Base-by-base conservation (phyloP, 2,888 invertebrate species). In the Eurytoma adleriae region DNA sequence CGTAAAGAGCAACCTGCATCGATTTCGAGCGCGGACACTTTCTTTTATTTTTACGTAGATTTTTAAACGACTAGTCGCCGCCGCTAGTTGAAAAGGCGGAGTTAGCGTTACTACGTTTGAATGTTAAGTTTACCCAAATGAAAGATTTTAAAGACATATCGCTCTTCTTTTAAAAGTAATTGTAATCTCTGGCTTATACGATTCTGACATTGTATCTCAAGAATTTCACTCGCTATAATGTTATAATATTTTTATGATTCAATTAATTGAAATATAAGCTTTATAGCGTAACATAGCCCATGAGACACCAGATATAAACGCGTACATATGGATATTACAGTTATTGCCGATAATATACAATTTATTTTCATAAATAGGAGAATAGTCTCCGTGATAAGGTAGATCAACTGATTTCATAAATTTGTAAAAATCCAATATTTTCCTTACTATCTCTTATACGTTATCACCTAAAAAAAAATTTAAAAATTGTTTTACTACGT, bases 51-150 rank as follows among this genome's bases (percentile, higher is more conserved):
- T 74, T 30, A 30, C 30, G 30, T 30, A 30, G 30, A 30, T 30
- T 73, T 40, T 68, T 7, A 61, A 66, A 61, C 16, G 27, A 13
- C 52, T 30, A 13, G 59, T 67, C 52, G 18, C 4, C 64, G 30
- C 40, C 4, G 30, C 30, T 52, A 30, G 61, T 61, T 54, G 62
- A 52, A 69, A 24, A 67, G 48, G 12, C 27, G 48, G 61, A 50
- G 12, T 59, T 62, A 10, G 50, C 16, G 5, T n/a, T n/a, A 52
- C 18, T 52, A 16, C 68, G 72, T 78, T 78, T 78, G 68, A 73
- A 78, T 72, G 78, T 61, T 67, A 68, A 78, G 71, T 57, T 50
- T 16, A 54, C 59, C 2, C 62, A 50, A 13, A 54, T 2, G 24
- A 59, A 2, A 18, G 59, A 59, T 20, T 57, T 50, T 12, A n/a